Evolutionary conservation across 2,113 vertebrate genomes (phyloP).

Genomic region (Calonectris borealis): DNA sequence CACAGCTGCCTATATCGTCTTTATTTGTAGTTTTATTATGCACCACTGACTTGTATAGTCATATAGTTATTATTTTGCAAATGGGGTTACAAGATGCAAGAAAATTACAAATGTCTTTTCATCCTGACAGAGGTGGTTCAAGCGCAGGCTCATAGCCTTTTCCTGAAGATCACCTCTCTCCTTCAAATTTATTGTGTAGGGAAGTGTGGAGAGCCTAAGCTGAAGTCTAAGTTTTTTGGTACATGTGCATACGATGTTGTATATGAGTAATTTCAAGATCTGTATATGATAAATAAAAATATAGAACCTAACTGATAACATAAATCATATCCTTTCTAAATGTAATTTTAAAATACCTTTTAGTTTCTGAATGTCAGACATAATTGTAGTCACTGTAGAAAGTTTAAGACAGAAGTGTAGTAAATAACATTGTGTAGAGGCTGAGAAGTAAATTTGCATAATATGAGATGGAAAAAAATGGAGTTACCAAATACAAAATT

Average conservation of each 20-base stretch:
- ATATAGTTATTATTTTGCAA: neutral
- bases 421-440: neutral
- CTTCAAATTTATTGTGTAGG: neutral
- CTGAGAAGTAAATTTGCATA: neutral
- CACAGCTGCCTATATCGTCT: fast-evolving
- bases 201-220: neutral
- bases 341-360: neutral
- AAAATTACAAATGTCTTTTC: neutral
- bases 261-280: neutral
- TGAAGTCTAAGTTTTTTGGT: neutral
- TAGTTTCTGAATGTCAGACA: neutral
- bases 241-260: neutral
- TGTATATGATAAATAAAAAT: neutral
- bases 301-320: neutral
- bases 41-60: neutral
- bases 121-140: neutral
- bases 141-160: neutral
- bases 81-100: neutral
- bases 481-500: neutral
- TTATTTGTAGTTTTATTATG: neutral
- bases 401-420: neutral
- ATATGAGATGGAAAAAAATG: neutral
- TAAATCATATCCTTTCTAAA: neutral
- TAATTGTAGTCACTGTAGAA: neutral
- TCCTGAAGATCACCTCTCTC: neutral